Base-by-base conservation (phyloP, 2,113 vertebrate genomes). In the Alethe diademata region DNA sequence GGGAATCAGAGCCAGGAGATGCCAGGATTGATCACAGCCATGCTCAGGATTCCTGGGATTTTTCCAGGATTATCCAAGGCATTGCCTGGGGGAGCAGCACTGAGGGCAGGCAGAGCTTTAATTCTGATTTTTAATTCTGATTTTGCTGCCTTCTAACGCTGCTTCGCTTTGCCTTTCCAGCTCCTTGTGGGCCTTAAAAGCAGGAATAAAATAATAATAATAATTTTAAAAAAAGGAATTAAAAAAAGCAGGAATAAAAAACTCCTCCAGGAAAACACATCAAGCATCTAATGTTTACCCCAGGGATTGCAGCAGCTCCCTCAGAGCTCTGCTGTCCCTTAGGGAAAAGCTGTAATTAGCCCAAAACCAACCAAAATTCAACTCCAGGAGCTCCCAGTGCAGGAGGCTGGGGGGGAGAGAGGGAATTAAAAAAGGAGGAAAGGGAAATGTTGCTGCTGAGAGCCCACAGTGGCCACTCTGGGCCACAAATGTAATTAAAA, bases 311-410 rank as follows among this genome's bases (percentile, higher is more conserved):
- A 96, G 93, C 97, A 96, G 96, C 97, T 97, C 97, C 97, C 96
- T 96, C 94, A 88, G 95, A 97, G 95, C 88, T 93, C 85, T 88
- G 51, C 81, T 79, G 54, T 78, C 97, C 96, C 97, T 81, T 73
- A 88, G 96, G 96, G 26, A 92, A 94, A 81, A 86, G 86, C 88
- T 71, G 84, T 88, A 97, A 98, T 98, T 97, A 98, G 96, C 97
- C 96, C 95, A 78, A 97, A 98, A 95, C 93, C 24, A 14, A 23
- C 19, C 45, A 9, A 61, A 82, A 71, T 16, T 6, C 45, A 10
- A 1, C 31, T 25, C 4, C 12, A 8, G 79, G 16, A 61, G 36
- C 45, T 43, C 12, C 36, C 3, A 2, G 54, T 1, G 56, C 66
- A 16, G 36, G 31, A 31, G 50, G 38, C 4, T 43, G 36, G 8